Base-by-base conservation (phyloP, 1,140 invertebrate genomes). In the Lerema accius region DNA sequence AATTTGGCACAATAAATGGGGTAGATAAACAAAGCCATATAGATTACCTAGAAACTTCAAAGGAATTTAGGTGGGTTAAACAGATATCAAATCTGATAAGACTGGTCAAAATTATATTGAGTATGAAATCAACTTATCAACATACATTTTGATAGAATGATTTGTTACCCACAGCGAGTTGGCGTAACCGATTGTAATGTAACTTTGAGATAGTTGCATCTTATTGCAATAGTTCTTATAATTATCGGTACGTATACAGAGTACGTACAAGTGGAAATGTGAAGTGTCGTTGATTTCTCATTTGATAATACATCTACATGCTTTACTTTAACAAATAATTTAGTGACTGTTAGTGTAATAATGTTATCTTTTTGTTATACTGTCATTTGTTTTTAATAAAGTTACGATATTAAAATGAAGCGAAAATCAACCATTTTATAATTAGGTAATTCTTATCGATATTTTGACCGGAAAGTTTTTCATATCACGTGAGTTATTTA, bases 31-130 rank as follows among this genome's bases (percentile, higher is more conserved):
- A 55, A 10, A 55, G 39, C 19, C 28, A 39, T 55, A 55, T 55
- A 55, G 51, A 55, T 55, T 55, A 55, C 51, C 51, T 55, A 55
- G 51, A 55, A 55, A 43, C 51, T 55, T 43, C 51, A 55, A 55
- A 55, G 51, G 51, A 55, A 55, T 55, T 42, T 40, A 55, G 51
- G 51, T 55, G 51, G 51, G 37, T 39, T 56, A 32, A 56, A 32
- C 51, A 56, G 51, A 56, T 56, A 56, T 56, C 40, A 56, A 43
- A 28, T 56, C 17, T 43, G 51, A 56, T 56, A 43, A 55, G 17
- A 37, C 37, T 53, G 13, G 51, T 55, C 37, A 55, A 42, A 55
- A 42, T 5, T 39, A 55, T 55, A 55, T 42, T 39, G 39, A 28
- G 39, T 53, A 51, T 55, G 51, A 55, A 42, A n/a, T n/a, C n/a